Evolutionary conservation across 2,888 invertebrate species (phyloP), one percentile per base, ranked within the genome.

Genomic region (Hedya salicella): DNA sequence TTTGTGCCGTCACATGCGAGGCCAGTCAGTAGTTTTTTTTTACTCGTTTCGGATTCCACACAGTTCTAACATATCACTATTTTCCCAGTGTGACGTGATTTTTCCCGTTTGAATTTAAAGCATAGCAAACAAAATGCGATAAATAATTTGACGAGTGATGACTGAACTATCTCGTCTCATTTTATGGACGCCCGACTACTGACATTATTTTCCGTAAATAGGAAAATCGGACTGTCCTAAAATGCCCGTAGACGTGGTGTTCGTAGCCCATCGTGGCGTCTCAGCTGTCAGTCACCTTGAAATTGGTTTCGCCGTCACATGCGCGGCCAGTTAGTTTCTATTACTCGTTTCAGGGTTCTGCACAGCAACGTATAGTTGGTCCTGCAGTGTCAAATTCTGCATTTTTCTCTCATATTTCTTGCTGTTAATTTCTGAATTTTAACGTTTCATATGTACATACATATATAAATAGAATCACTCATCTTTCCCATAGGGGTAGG

Each of bases 201-300:
- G n/a, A n/a, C n/a, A n/a, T n/a, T n/a, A n/a, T n/a, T n/a, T n/a
- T n/a, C n/a, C n/a, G n/a, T n/a, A n/a, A n/a, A n/a, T n/a, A n/a
- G n/a, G n/a, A n/a, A n/a, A n/a, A n/a, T n/a, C n/a, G 25, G 25
- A 25, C 4, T 21, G 6, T 21, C 46, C 46, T 13, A n/a, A 1
- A 25, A n/a, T 11, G 11, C 13, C 46, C 21, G 5, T 21, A 13
- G 11, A 1, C 25, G 25, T 60, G 60, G 60, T 60, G 13, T 14
- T 40, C 49, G n/a, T n/a, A 0, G 13, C 3, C 39, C 30, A 42
- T 13, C 42, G 42, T 11, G 44, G 49, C 49, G 40, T 49, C 60
- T 60, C 60, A 60, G 40, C 60, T 60, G 60, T 49, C 60, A 60
- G 40, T 60, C 60, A 60, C 60, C 60, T 49, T 60, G 60, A 60